Base-by-base conservation (phyloP, 2,113 vertebrate species). In the Tachuris rubrigastra region DNA sequence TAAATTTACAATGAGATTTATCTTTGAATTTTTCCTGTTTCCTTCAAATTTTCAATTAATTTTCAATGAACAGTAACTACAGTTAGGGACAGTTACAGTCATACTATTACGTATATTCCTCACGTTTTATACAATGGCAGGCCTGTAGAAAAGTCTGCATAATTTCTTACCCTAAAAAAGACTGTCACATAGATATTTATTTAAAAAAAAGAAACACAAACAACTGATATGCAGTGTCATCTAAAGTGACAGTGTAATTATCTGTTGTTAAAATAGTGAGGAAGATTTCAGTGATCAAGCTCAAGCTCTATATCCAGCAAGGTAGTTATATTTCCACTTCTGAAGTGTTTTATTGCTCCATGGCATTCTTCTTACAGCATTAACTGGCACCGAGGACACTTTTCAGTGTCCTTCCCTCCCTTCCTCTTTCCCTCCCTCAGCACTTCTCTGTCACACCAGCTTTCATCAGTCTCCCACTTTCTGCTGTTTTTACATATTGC, bases 181-280 rank as follows among this genome's bases (percentile, higher is more conserved):
- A 27, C 20, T 44, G 12, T 55, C 15, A 41, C 3, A 30, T 67
- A 37, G 3, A 3, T 77, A 85, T 55, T 6, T 42, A 35, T 52
- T 27, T 22, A 4, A 0, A 1, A 30, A 0, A 1, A 59, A 71
- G 71, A 31, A 27, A 2, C n/a, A n/a, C n/a, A n/a, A n/a, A n/a
- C n/a, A n/a, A n/a, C 0, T 33, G 28, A 66, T 13, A 24, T 42
- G 4, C 44, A 39, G 6, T 47, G 22, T 53, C 44, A 68, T 65
- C 12, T 78, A 39, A 82, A 84, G 17, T 82, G 18, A 23, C 15
- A 47, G 3, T 58, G 4, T 35, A 73, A 76, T 28, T 81, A 30
- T 17, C 25, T 62, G 4, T 63, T 62, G 7, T 35, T 75, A 56
- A 79, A 66, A 21, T 39, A 47, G 5, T 11, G 71, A 90, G 31